Base-by-base conservation (phyloP, 2,888 invertebrate species). In the Lycophotia porphyrea region DNA sequence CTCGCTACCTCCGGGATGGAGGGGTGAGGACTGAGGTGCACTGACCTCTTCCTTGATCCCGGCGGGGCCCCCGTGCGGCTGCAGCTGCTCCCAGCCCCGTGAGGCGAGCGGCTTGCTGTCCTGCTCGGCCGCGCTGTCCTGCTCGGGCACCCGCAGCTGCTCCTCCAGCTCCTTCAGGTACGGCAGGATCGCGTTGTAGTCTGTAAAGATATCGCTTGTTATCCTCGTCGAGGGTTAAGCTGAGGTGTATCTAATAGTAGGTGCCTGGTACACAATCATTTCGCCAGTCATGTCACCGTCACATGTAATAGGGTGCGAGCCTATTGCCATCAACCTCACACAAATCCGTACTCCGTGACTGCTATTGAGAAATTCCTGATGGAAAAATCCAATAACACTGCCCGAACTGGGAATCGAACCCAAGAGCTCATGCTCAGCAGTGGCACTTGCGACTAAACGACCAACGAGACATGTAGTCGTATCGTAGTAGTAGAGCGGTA, bases 141-240 rank as follows among this genome's bases (percentile, higher is more conserved):
- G 55, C 1, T 90, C 92, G 0, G 90, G 64, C 36, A 93, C 84
- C 3, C 87, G 87, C 0, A 96, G 71, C 58, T 96, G 93, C 1
- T 95, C 95, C 58, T 96, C 95, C 0, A 96, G 27, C 55, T 96
- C 96, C 68, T 95, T 95, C 7, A 96, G 80, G 78, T 96, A 96
- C 0, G 96, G 96, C 47, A 96, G 74, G 65, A 96, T 96, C 0
- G 95, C 95, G 84, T 96, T 95, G 90, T 95, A 96, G 80, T 96
- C 96, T 96, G 86, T 7, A 86, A 86, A 63, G n/a, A 27, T 1
- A 8, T 27, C 15, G 15, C n/a, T 15, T n/a, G 15, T n/a, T 63
- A n/a, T 7, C 15, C 15, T 36, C 7, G n/a, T 4, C 31, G 58
- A 58, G 27, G n/a, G 2, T 55, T 55, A 15, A 55, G 52, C 52